A percentile compares a stretch with the other conserved stretches of the same genome.
Conservation (phyloP, 2,797 vertebrate genomes). For the Danio choprae region DNA sequence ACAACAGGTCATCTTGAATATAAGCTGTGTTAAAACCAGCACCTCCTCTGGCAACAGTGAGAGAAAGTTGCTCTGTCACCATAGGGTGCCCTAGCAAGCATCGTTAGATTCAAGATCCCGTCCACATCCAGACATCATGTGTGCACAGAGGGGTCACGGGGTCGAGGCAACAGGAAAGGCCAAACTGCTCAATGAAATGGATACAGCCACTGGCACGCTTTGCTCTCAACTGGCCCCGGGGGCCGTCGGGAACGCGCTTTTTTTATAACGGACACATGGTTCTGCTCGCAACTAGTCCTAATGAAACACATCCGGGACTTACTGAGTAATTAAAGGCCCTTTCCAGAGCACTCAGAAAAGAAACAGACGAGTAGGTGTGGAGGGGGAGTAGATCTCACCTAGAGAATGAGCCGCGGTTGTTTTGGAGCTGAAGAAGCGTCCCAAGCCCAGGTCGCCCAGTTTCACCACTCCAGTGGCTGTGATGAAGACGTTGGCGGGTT, state of each 20-base stretch:
- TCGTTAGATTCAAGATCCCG: constrained; percentile 35
- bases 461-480: constrained; percentile 98
- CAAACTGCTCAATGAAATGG: constrained; percentile 74
- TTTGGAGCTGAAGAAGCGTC: constrained; percentile 98
- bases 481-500: constrained; percentile 98
- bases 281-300: constrained; percentile 71
- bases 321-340: constrained; percentile 67
- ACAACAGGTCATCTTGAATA: constrained; percentile 49
- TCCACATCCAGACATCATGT: constrained; percentile 62
- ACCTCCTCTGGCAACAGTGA: neutral
- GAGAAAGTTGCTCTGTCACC: constrained; percentile 31
- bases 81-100: constrained; percentile 30
- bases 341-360: constrained; percentile 35
- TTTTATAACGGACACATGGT: constrained; percentile 78
- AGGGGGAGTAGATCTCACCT: constrained; percentile 78
- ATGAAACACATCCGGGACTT: constrained; percentile 82
- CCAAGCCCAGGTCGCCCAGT: constrained; percentile 94
- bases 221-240: constrained; percentile 60
- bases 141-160: constrained; percentile 68
- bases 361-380: neutral
- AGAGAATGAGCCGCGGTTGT: constrained; percentile 96
- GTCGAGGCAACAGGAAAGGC: constrained; percentile 81
- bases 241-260: constrained; percentile 58
- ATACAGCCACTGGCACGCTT: constrained; percentile 58
- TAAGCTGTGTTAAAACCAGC: constrained; percentile 23